Percentiles rank a stretch among this genome's conserved stretches.
phyloP scores from a whole-genome alignment of 2,797 vertebrate genomes.

The Bovichtus diacanthus region DNA sequence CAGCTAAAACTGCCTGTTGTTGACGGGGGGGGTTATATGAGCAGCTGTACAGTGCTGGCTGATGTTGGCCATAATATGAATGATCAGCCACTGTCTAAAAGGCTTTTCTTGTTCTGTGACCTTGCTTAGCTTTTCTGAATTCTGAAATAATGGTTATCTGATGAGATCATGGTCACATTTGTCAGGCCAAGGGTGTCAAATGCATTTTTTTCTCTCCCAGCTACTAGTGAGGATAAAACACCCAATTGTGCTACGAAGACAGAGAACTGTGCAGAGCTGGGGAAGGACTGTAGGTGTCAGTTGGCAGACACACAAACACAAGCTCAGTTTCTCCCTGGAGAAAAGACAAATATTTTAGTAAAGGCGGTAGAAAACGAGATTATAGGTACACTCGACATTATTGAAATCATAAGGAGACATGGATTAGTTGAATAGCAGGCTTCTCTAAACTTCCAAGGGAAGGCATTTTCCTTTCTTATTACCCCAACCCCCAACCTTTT shows the following conservation, averaged over 20 bases:
- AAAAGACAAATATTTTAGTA: conserved; percentile 21
- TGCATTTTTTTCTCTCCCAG: conserved; percentile 25
- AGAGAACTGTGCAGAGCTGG: conserved; percentile 35
- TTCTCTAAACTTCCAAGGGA: not conserved
- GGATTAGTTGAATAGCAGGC: not conserved
- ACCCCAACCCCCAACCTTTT: conserved; percentile 17
- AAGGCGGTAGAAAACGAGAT: not conserved
- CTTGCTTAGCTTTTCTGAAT: conserved; percentile 44
- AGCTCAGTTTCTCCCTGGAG: conserved; percentile 41
- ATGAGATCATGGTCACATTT: conserved; percentile 67
- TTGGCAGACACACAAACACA: conserved; percentile 48
- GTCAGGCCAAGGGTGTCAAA: conserved; percentile 42
- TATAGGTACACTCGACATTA: not conserved
- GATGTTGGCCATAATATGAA: conserved; percentile 8
- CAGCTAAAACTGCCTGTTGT: conserved; percentile 30
- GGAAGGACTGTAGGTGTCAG: conserved; percentile 59
- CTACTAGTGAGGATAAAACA: conserved; percentile 41
- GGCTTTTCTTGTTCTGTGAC: conserved; percentile 53
- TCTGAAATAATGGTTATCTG: conserved; percentile 51
- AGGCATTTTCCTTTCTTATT: conserved; percentile 8
- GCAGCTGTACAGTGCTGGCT: conserved; percentile 17
- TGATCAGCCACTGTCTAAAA: conserved; percentile 11
- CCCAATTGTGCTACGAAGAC: conserved; percentile 49
- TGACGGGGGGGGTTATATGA: conserved; percentile 20
- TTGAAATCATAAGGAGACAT: not conserved